phyloP scores from a whole-genome alignment of 2,113 vertebrate species.

The Tautogolabrus adspersus region DNA sequence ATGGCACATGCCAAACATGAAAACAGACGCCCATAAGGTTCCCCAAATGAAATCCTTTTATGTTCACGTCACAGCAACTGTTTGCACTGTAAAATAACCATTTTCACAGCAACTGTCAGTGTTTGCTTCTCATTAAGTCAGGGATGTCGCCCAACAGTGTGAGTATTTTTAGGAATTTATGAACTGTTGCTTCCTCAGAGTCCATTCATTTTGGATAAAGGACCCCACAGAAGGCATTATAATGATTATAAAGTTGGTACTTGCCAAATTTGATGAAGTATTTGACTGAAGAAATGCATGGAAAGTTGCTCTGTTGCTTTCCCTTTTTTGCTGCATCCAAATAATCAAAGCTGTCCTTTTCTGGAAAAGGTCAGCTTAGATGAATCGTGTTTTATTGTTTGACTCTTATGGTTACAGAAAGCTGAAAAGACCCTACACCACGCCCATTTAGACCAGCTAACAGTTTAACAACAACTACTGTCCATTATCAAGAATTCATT shows the following conservation, averaged over 20 bases:
- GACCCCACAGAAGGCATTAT: background rate
- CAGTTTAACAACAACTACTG: too few relatives aligned
- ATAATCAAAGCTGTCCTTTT: too few relatives aligned
- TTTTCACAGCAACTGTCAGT: constrained; percentile 17
- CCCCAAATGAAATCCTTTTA: constrained; percentile 35
- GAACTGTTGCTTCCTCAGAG: background rate
- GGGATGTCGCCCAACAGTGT: background rate
- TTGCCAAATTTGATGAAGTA: too few relatives aligned
- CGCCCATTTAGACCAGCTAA: too few relatives aligned
- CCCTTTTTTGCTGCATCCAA: too few relatives aligned
- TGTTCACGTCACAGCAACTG: constrained; percentile 2
- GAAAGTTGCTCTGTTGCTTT: too few relatives aligned
- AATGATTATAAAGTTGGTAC: background rate
- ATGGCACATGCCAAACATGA: constrained; percentile 40
- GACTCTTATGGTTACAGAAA: too few relatives aligned
- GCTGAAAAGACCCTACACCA: too few relatives aligned
- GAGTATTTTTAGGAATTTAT: background rate
- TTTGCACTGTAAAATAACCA: background rate
- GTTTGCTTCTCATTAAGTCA: constrained; percentile 8
- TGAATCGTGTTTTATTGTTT: too few relatives aligned
- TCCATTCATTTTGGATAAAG: background rate
- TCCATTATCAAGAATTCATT: background rate
- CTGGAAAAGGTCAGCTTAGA: too few relatives aligned
- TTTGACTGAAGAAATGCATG: too few relatives aligned
- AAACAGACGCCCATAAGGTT: constrained; percentile 50